Percentiles rank a stretch among this genome's conserved stretches.
Evolutionary conservation across 1,140 invertebrate species (phyloP).

Genomic region (Drosophila sechellia): DNA sequence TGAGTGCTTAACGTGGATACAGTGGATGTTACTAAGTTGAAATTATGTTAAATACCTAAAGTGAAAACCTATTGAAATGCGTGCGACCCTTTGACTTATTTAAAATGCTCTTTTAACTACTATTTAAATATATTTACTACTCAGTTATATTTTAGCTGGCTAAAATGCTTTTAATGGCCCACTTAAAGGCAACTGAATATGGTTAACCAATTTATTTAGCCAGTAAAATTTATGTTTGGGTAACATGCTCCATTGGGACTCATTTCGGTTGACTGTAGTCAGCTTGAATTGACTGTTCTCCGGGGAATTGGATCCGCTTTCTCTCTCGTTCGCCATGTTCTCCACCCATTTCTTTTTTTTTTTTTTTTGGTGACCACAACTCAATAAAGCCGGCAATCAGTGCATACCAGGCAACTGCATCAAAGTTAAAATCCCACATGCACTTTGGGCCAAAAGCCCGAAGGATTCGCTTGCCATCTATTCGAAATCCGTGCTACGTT

Average conservation of each 20-base stretch:
- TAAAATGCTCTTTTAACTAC: not conserved
- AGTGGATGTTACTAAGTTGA: not conserved
- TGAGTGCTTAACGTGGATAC: not conserved
- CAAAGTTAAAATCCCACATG: slow-evolving; percentile 71
- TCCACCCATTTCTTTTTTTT: not conserved
- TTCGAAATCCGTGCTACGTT: slow-evolving; percentile 6
- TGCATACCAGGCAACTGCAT: slow-evolving; percentile 52
- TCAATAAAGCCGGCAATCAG: slow-evolving; percentile 70
- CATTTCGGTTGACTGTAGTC: slow-evolving; percentile 30
- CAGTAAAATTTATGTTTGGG: slow-evolving; percentile 8
- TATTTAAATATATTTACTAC: not conserved
- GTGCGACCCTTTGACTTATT: not conserved
- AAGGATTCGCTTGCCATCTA: slow-evolving; percentile 52
- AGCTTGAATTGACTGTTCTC: slow-evolving; percentile 22
- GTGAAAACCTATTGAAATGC: too few species aligned
- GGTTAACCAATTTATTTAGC: slow-evolving; percentile 27
- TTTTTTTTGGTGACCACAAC: slow-evolving; percentile 36
- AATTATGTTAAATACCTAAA: too few species aligned
- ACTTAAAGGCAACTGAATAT: not conserved
- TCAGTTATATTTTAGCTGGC: not conserved
- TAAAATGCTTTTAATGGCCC: not conserved
- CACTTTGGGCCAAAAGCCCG: slow-evolving; percentile 52
- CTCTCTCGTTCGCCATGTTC: too few species aligned
- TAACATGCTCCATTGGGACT: slow-evolving; percentile 12
- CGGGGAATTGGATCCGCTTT: not conserved